Conservation (phyloP, 2,113 vertebrate genomes). For the Salvelinus namaycush region DNA sequence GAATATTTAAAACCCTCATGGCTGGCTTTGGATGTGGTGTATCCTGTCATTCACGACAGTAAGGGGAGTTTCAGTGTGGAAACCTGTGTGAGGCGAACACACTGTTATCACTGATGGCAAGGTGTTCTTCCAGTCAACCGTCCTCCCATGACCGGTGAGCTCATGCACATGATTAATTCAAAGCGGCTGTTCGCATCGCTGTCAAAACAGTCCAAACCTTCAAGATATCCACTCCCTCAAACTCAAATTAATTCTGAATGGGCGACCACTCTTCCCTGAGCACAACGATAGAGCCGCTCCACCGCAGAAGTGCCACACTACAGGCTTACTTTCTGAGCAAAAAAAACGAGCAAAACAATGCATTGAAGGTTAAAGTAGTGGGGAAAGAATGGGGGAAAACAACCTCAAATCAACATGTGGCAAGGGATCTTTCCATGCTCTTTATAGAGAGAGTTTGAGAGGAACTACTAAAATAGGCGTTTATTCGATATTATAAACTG, state of each 20-base stretch:
- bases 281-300: conserved; percentile 7
- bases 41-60: not conserved
- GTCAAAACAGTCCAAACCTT: conserved; percentile 43
- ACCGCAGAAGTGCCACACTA: conserved; percentile 30
- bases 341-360: conserved; percentile 43
- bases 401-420: conserved; percentile 67
- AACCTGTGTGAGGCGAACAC: conserved; percentile 8
- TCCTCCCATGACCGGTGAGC: not conserved
- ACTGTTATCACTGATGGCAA: conserved; percentile 18
- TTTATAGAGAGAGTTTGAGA: conserved; percentile 54
- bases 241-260: conserved; percentile 34
- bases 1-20: not conserved
- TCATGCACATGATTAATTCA: conserved; percentile 57
- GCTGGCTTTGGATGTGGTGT: not conserved
- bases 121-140: conserved; percentile 28
- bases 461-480: conserved; percentile 41
- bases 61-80: not conserved
- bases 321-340: conserved; percentile 37
- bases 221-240: conserved; percentile 34
- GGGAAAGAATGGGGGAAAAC: conserved; percentile 54
- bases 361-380: conserved; percentile 63
- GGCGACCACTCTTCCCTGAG: conserved; percentile 12
- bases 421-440: conserved; percentile 47
- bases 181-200: conserved; percentile 37
- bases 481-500: conserved; percentile 33